Base-by-base conservation (phyloP, 2,113 vertebrate species). In the Hydropotes inermis region DNA sequence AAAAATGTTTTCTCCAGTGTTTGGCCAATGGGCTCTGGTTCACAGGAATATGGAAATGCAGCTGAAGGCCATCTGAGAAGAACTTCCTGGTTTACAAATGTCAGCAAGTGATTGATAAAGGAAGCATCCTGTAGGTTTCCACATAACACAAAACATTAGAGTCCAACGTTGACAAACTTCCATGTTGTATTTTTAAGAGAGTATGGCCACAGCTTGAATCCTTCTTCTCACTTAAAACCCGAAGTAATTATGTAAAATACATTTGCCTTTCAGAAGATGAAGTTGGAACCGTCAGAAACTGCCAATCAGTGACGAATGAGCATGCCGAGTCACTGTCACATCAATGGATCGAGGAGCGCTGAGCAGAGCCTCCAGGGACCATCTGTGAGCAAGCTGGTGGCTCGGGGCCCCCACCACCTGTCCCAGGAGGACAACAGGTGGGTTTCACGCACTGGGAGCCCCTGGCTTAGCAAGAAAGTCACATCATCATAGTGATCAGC, bases 271-370 rank as follows among this genome's bases (percentile, higher is more conserved):
- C 39, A 61, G 39, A 54, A 61, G 55, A 57, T 98, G 95, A 98
- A 98, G 97, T 98, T 93, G 97, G 97, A 98, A 98, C 95, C 96
- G 97, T 97, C 1, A 89, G 98, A 98, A 98, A 98, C 98, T 98
- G 98, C 91, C 95, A 97, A 97, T 97, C 98, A 17, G 64, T 39
- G 61, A 85, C 33, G n/a, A 39, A 54, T 21, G n/a, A 52, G 39
- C 25, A 98, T 98, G 98, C 94, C 96, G 98, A 95, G 97, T 98
- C 98, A 98, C 98, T 98, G 96, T 98, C 97, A 98, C 98, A 97
- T 97, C 98, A 98, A 98, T 97, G 67, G 87, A 98, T 97, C 98
- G 94, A 98, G 92, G 58, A 98, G 98, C 96, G 45, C 94, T 96
- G 98, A 97, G 98, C 97, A 96, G 98, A 93, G 94, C 92, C 93